Evolutionary conservation across 2,888 invertebrate species (phyloP), one percentile per base, ranked within the genome.

Genomic region (Mylabris sibirica): DNA sequence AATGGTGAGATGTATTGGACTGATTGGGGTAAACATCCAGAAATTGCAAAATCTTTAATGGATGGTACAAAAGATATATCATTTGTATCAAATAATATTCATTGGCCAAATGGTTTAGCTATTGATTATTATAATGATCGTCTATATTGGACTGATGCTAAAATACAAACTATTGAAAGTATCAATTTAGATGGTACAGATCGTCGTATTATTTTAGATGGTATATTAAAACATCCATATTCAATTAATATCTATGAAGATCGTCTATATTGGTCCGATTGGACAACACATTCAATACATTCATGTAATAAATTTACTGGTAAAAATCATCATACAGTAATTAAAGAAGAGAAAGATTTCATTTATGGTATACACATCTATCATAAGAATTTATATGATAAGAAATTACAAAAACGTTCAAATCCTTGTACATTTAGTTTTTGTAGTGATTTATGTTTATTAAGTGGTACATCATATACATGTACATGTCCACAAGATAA

Each of bases 131-230:
- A 92, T 2, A 92, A 90, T 74, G 86, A 89, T 57, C 87, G 96
- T 11, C 84, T 99, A 5, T 99, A 97, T 84, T 98, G 94, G 94
- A 92, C 94, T 2, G 98, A 98, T 83, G 92, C 91, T 11, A 91
- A 91, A 79, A 79, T 90, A 44, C 88, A 87, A 76, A 89, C 87
- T 0, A 88, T 95, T 60, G 92, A 93, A 82, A 90, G 90, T 61
- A 85, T 89, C 4, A 84, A 85, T 0, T 81, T 94, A 1, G 90
- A 92, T 77, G 92, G 92, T 24, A 88, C 87, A 5, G 89, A 89
- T 78, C 87, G 93, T 63, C 89, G 90, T 80, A 77, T 86, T 1
- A 80, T 90, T 24, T 80, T 89, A 1, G 84, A 89, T 76, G 89
- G 88, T n/a, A 86, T 90, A 0, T 88, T 93, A 17, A 90, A 91